Evolutionary conservation across 1,140 invertebrate genomes (phyloP), one percentile per base, ranked within the genome.

Genomic region (Megathymus violae): DNA sequence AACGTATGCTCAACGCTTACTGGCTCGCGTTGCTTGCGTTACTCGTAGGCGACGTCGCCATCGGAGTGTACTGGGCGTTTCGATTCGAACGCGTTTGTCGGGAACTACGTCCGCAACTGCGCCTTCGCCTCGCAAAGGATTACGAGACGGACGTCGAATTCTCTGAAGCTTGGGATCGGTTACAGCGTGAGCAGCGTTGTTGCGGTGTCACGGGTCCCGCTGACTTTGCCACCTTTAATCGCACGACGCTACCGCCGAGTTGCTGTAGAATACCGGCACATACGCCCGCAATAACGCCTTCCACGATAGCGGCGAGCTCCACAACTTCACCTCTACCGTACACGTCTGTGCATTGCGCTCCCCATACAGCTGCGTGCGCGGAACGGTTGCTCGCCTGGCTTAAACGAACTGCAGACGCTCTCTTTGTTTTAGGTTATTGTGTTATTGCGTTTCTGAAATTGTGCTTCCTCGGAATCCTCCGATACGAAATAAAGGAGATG

Each of bases 371-470:
- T 11, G 96, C 96, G 40, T 97, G 96, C 87, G 94, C 94, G 22
- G 94, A 94, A 38, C 86, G 92, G 58, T 88, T 97, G 22, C 90
- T 95, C 31, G 85, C 92, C 17, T 97, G 96, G 94, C 91, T 97
- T 13, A 92, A 94, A 56, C 93, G 95, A 74, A 96, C 95, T 4
- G 95, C 96, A 4, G 96, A 97, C 74, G 91, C 96, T 17, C 92
- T 97, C 5, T 96, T 97, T 74, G 96, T 98, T 13, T 85, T 97
- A 41, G 96, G 96, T 5, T 97, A 97, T 85, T 98, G 97, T 87
- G 96, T 98, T 31, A 95, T 97, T 62, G 95, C 96, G 58, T 97
- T 97, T 89, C 93, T 97, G 43, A 98, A 98, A 89, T 91, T 97
- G 69, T 97, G 96, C 91, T 98, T 97, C 92, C 93, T 97, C 22